These are phyloP conservation scores for Lasioglossum albipes DNA, from an alignment of 1,140 invertebrate species.

Conservation along the genomic window DNA sequence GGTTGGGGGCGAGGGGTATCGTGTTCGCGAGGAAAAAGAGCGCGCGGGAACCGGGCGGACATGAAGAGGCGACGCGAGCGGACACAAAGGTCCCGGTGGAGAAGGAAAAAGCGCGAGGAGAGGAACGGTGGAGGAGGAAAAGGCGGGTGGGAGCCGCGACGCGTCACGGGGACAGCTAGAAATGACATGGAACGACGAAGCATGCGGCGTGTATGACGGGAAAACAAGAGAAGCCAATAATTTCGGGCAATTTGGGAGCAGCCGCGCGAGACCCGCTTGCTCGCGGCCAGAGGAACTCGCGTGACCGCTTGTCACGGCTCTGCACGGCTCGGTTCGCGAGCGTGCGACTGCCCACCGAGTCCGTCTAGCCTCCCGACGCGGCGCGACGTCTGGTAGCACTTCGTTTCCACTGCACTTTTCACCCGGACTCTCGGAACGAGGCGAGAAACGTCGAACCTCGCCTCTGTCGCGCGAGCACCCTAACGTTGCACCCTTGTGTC, in stretches of 20 bases:
- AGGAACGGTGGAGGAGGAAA: too few species aligned
- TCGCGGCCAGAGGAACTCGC: slow-evolving; percentile 57
- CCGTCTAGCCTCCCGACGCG: slow-evolving; percentile 18
- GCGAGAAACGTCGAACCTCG: too few species aligned
- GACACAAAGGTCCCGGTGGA: too few species aligned
- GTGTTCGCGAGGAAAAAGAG: too few species aligned
- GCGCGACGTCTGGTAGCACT: slow-evolving; percentile 22
- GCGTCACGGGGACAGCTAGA: slow-evolving; percentile 69
- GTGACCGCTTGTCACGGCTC: slow-evolving; percentile 67
- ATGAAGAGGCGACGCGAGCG: not conserved
- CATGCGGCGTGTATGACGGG: slow-evolving; percentile 74
- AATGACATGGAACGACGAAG: slow-evolving; percentile 74
- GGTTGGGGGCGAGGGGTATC: too few species aligned
- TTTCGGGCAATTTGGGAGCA: slow-evolving; percentile 79
- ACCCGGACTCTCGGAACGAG: not conserved
- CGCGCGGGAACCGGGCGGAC: slow-evolving; percentile 32
- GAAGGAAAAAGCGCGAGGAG: slow-evolving; percentile 4
- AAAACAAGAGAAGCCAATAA: slow-evolving; percentile 81
- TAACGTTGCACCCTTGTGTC: too few species aligned
- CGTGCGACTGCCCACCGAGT: slow-evolving; percentile 69
- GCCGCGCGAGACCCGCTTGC: slow-evolving; percentile 73
- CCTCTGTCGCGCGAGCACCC: too few species aligned
- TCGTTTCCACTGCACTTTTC: not conserved
- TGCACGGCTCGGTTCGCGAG: slow-evolving; percentile 45
- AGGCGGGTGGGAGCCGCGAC: slow-evolving; percentile 49